Evolutionary conservation across 2,797 vertebrate species (phyloP).

Genomic region (Micrastur ruficollis): DNA sequence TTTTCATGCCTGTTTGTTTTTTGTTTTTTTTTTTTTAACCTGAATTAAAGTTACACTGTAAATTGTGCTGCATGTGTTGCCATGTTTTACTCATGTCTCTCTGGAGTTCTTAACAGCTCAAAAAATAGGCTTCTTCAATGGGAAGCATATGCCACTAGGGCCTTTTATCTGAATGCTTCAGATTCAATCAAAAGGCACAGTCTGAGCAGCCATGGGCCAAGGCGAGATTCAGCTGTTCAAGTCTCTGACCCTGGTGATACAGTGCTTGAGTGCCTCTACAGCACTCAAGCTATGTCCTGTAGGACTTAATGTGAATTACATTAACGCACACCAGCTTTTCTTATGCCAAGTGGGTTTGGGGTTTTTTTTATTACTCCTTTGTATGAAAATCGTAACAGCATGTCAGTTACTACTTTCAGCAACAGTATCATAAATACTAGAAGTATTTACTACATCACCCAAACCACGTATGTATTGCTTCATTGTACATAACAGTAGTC

Average conservation of each 20-base stretch:
- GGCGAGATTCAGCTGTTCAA: background rate
- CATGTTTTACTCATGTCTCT: slow-evolving; percentile 8
- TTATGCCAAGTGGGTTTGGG: background rate
- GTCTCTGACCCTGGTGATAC: background rate
- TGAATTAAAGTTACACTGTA: slow-evolving; percentile 44
- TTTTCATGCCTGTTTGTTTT: slow-evolving; percentile 9
- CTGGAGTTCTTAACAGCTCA: slow-evolving; percentile 14
- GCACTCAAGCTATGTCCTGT: background rate
- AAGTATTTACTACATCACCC: background rate
- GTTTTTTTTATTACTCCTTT: background rate
- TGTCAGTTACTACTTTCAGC: slow-evolving; percentile 54
- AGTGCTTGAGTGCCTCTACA: background rate
- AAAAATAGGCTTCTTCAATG: slow-evolving; percentile 18
- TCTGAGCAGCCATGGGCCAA: slow-evolving; percentile 21
- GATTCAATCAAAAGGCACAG: slow-evolving; percentile 53
- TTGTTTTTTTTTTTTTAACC: slow-evolving; percentile 4
- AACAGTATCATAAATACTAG: slow-evolving; percentile 34
- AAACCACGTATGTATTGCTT: background rate
- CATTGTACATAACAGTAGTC: background rate
- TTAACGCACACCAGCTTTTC: slow-evolving; percentile 43
- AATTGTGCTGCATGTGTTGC: slow-evolving; percentile 56
- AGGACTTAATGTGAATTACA: background rate
- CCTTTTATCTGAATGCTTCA: slow-evolving; percentile 45
- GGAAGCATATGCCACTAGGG: background rate
- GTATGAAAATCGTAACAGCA: slow-evolving; percentile 57